Evolutionary conservation across 2,888 invertebrate species (phyloP), one percentile per base, ranked within the genome.

Genomic region (Callyntrura guangdongensis): DNA sequence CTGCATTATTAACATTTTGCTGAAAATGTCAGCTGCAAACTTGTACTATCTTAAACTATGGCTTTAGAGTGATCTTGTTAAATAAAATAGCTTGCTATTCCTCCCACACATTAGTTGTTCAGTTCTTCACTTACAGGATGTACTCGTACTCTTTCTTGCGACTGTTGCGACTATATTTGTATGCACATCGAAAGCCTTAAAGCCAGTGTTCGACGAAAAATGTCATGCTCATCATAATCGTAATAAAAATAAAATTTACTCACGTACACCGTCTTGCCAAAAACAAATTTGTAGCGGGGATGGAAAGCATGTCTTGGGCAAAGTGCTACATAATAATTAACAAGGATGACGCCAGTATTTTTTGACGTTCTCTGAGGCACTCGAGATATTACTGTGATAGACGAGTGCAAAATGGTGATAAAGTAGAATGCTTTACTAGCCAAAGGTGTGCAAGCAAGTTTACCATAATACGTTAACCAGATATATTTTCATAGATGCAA

Each of bases 291-390:
- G n/a, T 20, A 45, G 5, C 14, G 25, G 14, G 17, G 20, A 47
- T 74, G 74, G 47, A 14, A 12, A 25, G 47, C 17, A 72, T 22
- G 9, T 45, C n/a, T 72, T 72, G 3, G 0, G 36, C 17, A 11
- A 45, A 49, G 74, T 49, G 17, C 17, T 74, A 11, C 20, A 11
- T 17, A 0, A 77, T 53, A 77, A 77, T 53, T 77, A 77, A 77
- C 22, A 17, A 53, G n/a, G 77, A 77, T 77, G 77, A 77, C 77
- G 53, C 27, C 77, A 77, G 77, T 11, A 12, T 49, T 77, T 77
- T 53, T 77, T 8, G 47, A 20, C n/a, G 6, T 27, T 17, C 67
- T 36, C 14, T 36, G 27, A 67, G 36, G 36, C 27, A 67, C 27
- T 14, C 53, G n/a, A 53, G 64, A 25, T 64, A 22, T 22, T 8